phyloP scores from a whole-genome alignment of 1,140 invertebrate genomes.

The Lucilia cuprina region DNA sequence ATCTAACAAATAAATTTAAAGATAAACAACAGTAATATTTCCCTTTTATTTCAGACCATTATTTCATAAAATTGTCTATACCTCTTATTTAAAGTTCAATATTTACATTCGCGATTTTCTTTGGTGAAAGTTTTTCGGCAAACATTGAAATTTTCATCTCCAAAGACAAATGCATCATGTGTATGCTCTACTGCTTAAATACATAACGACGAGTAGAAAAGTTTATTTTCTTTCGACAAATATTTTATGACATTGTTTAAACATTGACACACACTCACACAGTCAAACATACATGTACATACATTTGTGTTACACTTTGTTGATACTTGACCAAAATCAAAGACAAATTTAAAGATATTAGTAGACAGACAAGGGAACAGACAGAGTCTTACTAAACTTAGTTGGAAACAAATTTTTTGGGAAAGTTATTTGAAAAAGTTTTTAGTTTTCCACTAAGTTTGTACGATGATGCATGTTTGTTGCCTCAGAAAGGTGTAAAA shows the following conservation, averaged over 20 bases:
- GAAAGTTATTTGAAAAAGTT: not conserved
- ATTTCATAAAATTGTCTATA: too few relatives aligned
- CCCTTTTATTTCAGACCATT: too few relatives aligned
- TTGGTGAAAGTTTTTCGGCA: not conserved
- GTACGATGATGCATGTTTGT: not conserved
- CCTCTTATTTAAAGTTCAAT: not conserved
- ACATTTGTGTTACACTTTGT: not conserved
- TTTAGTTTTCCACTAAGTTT: not conserved
- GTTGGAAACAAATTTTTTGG: too few relatives aligned
- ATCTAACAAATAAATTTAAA: too few relatives aligned
- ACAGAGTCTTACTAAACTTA: not conserved
- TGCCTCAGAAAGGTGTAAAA: not conserved
- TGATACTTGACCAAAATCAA: not conserved
- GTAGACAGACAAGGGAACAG: not conserved
- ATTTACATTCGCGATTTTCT: constrained; percentile 12
- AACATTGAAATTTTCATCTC: not conserved
- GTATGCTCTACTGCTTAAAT: not conserved
- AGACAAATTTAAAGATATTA: not conserved
- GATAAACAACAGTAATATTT: too few relatives aligned
- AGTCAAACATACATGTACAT: too few relatives aligned
- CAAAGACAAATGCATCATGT: not conserved
- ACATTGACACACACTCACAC: too few relatives aligned
- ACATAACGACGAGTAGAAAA: not conserved
- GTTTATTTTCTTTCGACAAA: not conserved
- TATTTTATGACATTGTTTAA: not conserved